Evolutionary conservation across 1,140 invertebrate genomes (phyloP), one percentile per base, ranked within the genome.

Genomic region (Penaeus vannamei): DNA sequence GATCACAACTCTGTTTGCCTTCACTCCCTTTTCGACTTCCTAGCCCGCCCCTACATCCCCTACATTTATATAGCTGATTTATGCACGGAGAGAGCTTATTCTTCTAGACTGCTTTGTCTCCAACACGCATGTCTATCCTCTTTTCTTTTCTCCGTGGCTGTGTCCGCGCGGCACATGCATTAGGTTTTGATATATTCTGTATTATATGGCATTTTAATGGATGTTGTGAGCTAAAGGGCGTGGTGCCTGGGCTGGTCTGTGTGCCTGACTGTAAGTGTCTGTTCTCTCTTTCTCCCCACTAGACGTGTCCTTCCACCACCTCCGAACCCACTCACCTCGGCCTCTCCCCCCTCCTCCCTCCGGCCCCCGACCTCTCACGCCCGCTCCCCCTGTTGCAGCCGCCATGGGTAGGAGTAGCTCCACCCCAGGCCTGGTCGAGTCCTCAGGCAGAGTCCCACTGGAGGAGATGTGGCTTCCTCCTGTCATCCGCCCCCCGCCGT

Each of bases 361-460:
- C 59, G 72, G 53, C 23, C 69, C 81, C 36, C 64, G 82, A 26
- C 90, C 72, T 86, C 80, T 84, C 60, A 89, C 60, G 53, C 60
- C 69, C 81, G 32, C 81, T 69, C 79, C 87, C 90, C 85, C 83
- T 87, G 80, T 86, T 91, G 61, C 90, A 90, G 87, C 90, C 46
- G 91, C 88, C 46, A 97, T 98, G 96, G 96, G 97, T 91, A 95
- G 98, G 91, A 98, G 98, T 93, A 96, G 97, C 93, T 99, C 98
- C 90, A 98, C 98, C 59, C 98, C 98, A 29, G 98, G 98, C 22
- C 94, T 99, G 84, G 96, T 99, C 80, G 98, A 99, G 93, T 98
- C 97, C 19, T 95, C 95, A 87, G 98, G 97, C 61, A 96, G 97
- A 92, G 95, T 98, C 82, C 96, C 97, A 22, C 93, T 99, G 84